A percentile compares a stretch with the other conserved stretches of the same genome.
phyloP scores from a whole-genome alignment of 1,140 invertebrate genomes.

The Leptinotarsa lineolata region DNA sequence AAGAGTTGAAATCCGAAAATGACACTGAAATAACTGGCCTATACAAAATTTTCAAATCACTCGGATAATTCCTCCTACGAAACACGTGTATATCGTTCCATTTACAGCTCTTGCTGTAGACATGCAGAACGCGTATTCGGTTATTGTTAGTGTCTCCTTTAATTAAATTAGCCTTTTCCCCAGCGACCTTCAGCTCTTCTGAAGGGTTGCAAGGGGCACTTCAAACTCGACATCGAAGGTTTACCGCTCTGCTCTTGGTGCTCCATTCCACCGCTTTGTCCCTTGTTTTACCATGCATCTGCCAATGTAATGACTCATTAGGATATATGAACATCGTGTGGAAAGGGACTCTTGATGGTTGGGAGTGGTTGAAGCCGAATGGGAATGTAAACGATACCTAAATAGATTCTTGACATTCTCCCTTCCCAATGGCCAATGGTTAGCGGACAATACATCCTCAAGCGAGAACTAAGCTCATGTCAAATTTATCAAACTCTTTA shows the following conservation, averaged over 20 bases:
- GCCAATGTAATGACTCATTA: slow-evolving; percentile 3
- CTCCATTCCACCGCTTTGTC: neutral
- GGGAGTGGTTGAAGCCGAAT: neutral
- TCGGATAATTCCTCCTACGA: neutral
- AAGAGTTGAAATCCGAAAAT: too few relatives aligned
- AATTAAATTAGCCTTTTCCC: slow-evolving; percentile 47
- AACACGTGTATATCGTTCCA: slow-evolving; percentile 17
- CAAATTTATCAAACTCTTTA: too few relatives aligned
- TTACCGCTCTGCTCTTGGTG: neutral
- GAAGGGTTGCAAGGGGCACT: slow-evolving; percentile 33
- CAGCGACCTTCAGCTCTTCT: slow-evolving; percentile 40
- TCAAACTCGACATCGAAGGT: slow-evolving; percentile 2
- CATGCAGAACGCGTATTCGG: slow-evolving; percentile 42
- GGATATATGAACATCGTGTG: neutral
- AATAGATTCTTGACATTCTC: neutral
- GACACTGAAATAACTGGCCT: neutral
- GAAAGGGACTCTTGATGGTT: neutral
- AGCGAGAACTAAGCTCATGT: too few relatives aligned
- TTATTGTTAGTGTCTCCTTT: slow-evolving; percentile 48
- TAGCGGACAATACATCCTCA: too few relatives aligned
- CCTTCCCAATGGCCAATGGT: too few relatives aligned
- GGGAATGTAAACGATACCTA: neutral
- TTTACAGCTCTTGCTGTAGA: slow-evolving; percentile 27
- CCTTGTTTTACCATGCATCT: neutral
- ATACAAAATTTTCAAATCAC: neutral